Evolutionary conservation across 2,797 vertebrate species (phyloP).

Genomic region (Crypturellus tataupa): DNA sequence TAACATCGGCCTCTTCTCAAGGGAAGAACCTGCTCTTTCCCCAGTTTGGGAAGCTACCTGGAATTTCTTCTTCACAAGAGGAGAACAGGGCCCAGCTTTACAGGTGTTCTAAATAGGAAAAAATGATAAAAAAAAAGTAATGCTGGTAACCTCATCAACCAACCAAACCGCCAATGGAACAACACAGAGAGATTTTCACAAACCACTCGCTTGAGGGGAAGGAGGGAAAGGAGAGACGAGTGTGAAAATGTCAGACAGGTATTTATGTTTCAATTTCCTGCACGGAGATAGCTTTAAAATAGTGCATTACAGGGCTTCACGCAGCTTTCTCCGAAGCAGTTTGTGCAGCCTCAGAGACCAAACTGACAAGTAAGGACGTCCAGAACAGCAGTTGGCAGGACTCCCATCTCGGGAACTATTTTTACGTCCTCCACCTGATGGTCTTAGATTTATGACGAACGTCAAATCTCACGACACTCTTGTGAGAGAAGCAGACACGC

Average conservation of each 20-base stretch:
- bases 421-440: neutral
- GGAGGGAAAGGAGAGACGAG: neutral
- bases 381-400: neutral
- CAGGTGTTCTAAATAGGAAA: neutral
- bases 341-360: neutral
- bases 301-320: neutral
- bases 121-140: neutral
- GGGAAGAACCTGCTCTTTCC: neutral
- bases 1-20: neutral
- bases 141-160: neutral
- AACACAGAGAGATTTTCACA: neutral
- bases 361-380: neutral
- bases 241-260: neutral
- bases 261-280: neutral
- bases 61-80: neutral
- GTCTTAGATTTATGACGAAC: neutral
- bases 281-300: neutral
- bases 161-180: neutral
- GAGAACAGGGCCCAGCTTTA: neutral
- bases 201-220: neutral
- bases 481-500: neutral
- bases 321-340: neutral
- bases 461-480: neutral
- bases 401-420: neutral
- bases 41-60: neutral